Evolutionary conservation across 2,797 vertebrate species (phyloP).

Genomic region (Urophycis tenuis): DNA sequence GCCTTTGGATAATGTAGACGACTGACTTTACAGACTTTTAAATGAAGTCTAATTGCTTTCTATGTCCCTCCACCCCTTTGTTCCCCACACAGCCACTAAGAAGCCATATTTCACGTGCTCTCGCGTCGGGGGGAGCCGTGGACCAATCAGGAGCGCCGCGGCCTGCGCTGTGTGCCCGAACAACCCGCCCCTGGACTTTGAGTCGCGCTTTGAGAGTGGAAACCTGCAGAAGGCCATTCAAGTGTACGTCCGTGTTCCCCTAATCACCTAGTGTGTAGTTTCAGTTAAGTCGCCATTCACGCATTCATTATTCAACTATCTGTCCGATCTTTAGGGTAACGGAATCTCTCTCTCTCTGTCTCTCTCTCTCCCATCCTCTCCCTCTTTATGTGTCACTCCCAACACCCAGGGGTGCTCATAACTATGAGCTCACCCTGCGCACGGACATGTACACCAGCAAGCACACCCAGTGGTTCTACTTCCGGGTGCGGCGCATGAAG

Average conservation of each 20-base stretch:
- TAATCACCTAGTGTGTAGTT: neutral
- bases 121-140: constrained; percentile 70
- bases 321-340: constrained; percentile 3
- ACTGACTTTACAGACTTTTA: neutral
- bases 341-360: neutral
- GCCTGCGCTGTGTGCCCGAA: constrained; percentile 49
- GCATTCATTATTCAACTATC: neutral
- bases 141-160: constrained; percentile 46
- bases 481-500: constrained; percentile 83
- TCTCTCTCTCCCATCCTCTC: neutral
- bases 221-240: constrained; percentile 86
- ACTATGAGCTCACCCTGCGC: constrained; percentile 82
- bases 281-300: neutral
- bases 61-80: neutral
- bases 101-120: constrained; percentile 74
- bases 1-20: neutral
- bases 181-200: constrained; percentile 77
- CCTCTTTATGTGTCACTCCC: neutral
- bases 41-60: constrained; percentile 4
- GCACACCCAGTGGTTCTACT: constrained; percentile 97
- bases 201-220: constrained; percentile 91
- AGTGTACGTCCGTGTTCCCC: constrained; percentile 74
- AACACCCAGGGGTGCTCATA: constrained; percentile 69
- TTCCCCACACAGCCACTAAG: constrained; percentile 52
- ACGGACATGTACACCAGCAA: constrained; percentile 87